phyloP scores from a whole-genome alignment of 2,888 invertebrate genomes.

The Zaprionus lineosus region DNA sequence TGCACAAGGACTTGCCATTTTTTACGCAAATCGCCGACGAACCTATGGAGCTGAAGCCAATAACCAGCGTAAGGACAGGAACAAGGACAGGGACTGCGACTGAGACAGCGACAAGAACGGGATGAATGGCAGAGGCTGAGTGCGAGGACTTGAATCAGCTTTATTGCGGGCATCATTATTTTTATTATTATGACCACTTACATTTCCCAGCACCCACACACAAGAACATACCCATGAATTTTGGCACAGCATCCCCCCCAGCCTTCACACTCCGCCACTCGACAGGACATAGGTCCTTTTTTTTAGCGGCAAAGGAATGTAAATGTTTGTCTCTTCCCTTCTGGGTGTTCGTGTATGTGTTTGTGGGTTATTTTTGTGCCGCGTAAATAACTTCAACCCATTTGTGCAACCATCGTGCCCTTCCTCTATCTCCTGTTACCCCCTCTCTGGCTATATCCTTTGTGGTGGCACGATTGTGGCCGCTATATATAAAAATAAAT shows the following conservation, averaged over 20 bases:
- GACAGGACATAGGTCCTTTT: conserved; percentile 22
- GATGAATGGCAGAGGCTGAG: conserved; percentile 14
- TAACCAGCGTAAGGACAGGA: conserved; percentile 30
- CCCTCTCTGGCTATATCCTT: too few relatives aligned
- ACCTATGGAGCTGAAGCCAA: conserved; percentile 47
- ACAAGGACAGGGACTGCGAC: too few relatives aligned
- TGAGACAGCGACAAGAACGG: too few relatives aligned
- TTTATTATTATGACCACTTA: conserved; percentile 82
- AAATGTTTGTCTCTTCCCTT: conserved; percentile 50
- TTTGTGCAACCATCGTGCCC: conserved; percentile 45
- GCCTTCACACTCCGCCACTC: background rate
- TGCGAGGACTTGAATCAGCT: conserved; percentile 80
- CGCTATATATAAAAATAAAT: conserved; percentile 75
- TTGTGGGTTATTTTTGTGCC: conserved; percentile 19
- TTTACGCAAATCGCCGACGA: conserved; percentile 72
- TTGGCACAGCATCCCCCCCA: conserved; percentile 10
- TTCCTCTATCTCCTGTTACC: background rate
- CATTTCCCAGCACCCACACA: conserved; percentile 61
- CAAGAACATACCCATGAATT: conserved; percentile 59
- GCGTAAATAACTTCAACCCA: conserved; percentile 77
- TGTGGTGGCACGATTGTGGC: conserved; percentile 8
- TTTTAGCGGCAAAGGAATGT: conserved; percentile 59
- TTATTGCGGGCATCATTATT: conserved; percentile 82
- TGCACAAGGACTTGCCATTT: conserved; percentile 59
- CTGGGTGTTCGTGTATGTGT: conserved; percentile 15